phyloP scores from a whole-genome alignment of 2,113 vertebrate genomes.

The Elgaria multicarinata region DNA sequence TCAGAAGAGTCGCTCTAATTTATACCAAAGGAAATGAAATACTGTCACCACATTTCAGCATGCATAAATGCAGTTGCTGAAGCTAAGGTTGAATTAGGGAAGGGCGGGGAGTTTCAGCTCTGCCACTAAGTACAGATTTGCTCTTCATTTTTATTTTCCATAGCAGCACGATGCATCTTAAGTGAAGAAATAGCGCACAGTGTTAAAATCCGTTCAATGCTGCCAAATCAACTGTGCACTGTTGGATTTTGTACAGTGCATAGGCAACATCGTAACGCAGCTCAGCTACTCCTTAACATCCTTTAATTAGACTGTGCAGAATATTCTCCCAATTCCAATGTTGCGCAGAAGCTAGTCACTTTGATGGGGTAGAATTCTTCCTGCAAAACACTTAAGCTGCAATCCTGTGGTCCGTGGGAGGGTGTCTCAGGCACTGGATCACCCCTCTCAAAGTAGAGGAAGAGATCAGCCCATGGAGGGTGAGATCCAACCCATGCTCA shows the following conservation, averaged over 20 bases:
- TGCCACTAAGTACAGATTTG: not conserved
- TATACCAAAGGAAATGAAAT: not conserved
- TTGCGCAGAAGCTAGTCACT: not conserved
- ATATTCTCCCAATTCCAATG: not conserved
- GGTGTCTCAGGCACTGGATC: not conserved
- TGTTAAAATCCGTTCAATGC: not conserved
- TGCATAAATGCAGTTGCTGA: constrained; percentile 1
- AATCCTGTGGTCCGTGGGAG: not conserved
- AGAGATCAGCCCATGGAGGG: too few species aligned
- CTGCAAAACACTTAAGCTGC: not conserved
- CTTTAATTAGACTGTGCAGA: not conserved
- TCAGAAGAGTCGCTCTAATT: constrained; percentile 8
- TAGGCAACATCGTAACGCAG: not conserved
- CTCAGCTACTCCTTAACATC: not conserved
- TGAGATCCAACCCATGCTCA: not conserved
- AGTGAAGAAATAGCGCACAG: not conserved
- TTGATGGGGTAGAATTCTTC: too few species aligned
- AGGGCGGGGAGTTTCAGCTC: not conserved
- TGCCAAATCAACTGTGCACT: not conserved
- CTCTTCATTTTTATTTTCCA: constrained; percentile 17
- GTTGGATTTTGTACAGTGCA: not conserved
- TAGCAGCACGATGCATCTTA: not conserved
- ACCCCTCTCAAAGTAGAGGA: not conserved
- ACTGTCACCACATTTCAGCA: not conserved
- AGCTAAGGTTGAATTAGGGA: not conserved